A percentile compares a stretch with the other conserved stretches of the same genome.
These are phyloP conservation scores for Papilio machaon DNA, from an alignment of 1,140 invertebrate species.

Conservation along the genomic window DNA sequence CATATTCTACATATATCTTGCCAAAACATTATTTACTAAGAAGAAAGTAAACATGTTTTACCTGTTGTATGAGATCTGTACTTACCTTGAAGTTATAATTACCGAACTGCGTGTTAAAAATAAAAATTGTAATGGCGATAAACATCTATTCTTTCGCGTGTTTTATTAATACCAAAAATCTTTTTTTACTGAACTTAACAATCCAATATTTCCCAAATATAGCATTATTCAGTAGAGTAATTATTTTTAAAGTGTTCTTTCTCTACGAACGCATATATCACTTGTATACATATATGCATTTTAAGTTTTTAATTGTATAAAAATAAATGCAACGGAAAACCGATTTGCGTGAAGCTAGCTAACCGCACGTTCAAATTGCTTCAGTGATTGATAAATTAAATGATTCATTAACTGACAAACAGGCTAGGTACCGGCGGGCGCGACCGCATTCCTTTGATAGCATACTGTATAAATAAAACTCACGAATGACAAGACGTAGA, in stretches of 20 bases:
- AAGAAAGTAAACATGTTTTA: constrained; percentile 27
- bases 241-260: no score
- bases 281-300: neutral
- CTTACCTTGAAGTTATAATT: constrained; percentile 22
- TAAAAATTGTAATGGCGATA: neutral
- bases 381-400: constrained; percentile 67
- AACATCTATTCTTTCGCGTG: neutral
- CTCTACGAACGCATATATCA: neutral
- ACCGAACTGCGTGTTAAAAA: neutral
- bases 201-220: neutral
- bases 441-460: constrained; percentile 73
- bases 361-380: constrained; percentile 35
- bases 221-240: neutral
- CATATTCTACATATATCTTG: constrained; percentile 10
- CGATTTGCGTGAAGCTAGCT: constrained; percentile 20
- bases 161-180: neutral
- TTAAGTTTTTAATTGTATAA: neutral
- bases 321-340: neutral
- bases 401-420: constrained; percentile 70
- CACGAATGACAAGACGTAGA: constrained; percentile 43
- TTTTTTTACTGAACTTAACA: neutral
- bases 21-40: constrained; percentile 23
- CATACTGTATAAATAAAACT: constrained; percentile 55
- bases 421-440: constrained; percentile 51
- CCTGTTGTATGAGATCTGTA: constrained; percentile 18